phyloP scores from a whole-genome alignment of 2,113 vertebrate species.

The Albula glossodonta region DNA sequence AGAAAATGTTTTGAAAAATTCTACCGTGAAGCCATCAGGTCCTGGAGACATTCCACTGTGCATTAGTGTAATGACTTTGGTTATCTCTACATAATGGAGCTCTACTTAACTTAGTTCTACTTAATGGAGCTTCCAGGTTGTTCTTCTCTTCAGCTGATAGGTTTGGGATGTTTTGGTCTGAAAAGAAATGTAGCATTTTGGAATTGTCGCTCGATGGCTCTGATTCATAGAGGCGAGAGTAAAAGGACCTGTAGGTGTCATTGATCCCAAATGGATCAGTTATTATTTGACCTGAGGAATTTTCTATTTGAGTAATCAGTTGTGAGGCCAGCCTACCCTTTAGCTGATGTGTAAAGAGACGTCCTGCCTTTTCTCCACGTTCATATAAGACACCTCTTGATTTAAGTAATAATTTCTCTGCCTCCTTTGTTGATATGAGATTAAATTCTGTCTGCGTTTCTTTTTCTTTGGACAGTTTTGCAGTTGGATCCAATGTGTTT shows the following conservation, averaged over 20 bases:
- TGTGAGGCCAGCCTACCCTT: slow-evolving; percentile 19
- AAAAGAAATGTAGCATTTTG: slow-evolving; percentile 5
- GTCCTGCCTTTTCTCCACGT: background rate
- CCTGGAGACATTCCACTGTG: slow-evolving; percentile 2
- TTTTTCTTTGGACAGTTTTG: slow-evolving; percentile 5
- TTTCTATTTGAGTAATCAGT: slow-evolving; percentile 14
- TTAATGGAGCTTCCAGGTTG: background rate
- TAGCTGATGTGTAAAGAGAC: slow-evolving; percentile 17
- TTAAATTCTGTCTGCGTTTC: slow-evolving; percentile 18
- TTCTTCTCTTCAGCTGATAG: slow-evolving; percentile 12
- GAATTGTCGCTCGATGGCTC: background rate
- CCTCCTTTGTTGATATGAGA: slow-evolving; percentile 5
- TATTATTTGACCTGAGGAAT: background rate
- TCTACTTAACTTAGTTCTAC: background rate
- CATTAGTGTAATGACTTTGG: background rate
- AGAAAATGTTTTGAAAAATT: slow-evolving; percentile 16
- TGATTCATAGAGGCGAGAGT: slow-evolving; percentile 8
- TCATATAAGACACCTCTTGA: background rate
- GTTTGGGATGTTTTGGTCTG: slow-evolving; percentile 12
- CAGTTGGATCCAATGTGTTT: background rate
- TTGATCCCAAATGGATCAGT: slow-evolving; percentile 8
- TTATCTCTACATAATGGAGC: background rate
- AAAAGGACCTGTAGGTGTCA: slow-evolving; percentile 5
- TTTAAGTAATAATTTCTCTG: slow-evolving; percentile 19
- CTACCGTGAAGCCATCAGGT: background rate